phyloP scores from a whole-genome alignment of 2,797 vertebrate genomes.

The Gobio occitaniae region DNA sequence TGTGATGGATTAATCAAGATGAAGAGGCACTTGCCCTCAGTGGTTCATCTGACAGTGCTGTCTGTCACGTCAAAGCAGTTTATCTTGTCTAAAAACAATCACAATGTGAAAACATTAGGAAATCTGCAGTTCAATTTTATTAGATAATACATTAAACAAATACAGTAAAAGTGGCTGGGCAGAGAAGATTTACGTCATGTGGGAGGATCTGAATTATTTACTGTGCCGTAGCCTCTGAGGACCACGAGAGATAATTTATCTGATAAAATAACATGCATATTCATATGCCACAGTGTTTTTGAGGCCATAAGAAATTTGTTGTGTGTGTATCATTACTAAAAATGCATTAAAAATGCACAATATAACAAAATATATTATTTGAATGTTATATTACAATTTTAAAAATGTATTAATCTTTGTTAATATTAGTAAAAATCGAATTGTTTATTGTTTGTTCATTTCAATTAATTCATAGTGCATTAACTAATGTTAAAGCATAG shows the following conservation, averaged over 20 bases:
- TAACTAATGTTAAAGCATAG: not conserved
- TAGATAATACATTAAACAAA: constrained; percentile 62
- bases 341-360: not conserved
- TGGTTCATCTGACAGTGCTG: constrained; percentile 47
- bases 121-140: constrained; percentile 59
- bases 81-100: constrained; percentile 43
- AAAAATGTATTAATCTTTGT: not conserved
- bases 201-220: constrained; percentile 62
- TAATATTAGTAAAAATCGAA: not conserved
- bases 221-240: constrained; percentile 46
- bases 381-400: not conserved
- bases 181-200: constrained; percentile 57
- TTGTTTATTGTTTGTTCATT: not conserved
- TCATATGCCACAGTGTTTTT: constrained; percentile 58
- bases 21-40: constrained; percentile 59
- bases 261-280: constrained; percentile 64
- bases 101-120: constrained; percentile 49
- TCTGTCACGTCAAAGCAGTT: constrained; percentile 38
- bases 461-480: not conserved
- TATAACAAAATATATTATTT: not conserved
- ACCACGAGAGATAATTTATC: constrained; percentile 58
- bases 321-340: constrained; percentile 56
- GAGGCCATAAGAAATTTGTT: constrained; percentile 48
- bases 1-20: constrained; percentile 61
- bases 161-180: constrained; percentile 55